Evolutionary conservation across 2,888 invertebrate species (phyloP).

Genomic region (Vandiemenella viatica): DNA sequence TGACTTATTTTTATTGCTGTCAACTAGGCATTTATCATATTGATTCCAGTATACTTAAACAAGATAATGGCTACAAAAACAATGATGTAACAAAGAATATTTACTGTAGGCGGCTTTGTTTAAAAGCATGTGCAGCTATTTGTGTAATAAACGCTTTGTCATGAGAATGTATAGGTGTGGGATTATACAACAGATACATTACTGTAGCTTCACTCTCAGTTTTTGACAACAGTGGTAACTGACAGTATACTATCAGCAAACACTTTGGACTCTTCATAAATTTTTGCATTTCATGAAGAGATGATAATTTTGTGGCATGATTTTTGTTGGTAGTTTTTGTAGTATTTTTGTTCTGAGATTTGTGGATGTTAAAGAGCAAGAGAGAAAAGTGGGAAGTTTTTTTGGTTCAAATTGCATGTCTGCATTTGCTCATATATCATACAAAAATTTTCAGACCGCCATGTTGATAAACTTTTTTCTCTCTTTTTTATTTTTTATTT

Average conservation of each 20-base stretch:
- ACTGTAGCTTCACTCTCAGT: slow-evolving; percentile 6
- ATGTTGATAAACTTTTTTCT: slow-evolving; percentile 11
- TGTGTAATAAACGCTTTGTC: slow-evolving; percentile 14
- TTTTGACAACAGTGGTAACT: not conserved
- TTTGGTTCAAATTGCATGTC: slow-evolving; percentile 15
- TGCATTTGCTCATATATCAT: slow-evolving; percentile 18
- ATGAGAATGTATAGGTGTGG: slow-evolving; percentile 17
- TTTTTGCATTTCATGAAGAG: not conserved
- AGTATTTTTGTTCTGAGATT: slow-evolving; percentile 14
- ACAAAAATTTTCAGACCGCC: slow-evolving; percentile 12
- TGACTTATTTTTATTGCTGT: no score
- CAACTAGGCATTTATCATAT: no score
- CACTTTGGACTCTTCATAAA: not conserved
- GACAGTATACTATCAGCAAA: not conserved
- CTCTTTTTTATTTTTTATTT: slow-evolving; percentile 8
- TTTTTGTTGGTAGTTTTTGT: slow-evolving; percentile 17
- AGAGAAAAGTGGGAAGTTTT: not conserved
- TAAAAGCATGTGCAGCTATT: no score
- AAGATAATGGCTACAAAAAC: no score
- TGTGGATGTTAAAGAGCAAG: slow-evolving; percentile 15
- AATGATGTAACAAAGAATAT: no score
- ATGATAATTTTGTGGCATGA: slow-evolving; percentile 17
- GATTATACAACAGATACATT: slow-evolving; percentile 3
- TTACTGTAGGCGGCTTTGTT: no score
- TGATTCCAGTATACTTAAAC: no score